Base-by-base conservation (phyloP, 2,113 vertebrate species). In the Potamarius usumacintae region DNA sequence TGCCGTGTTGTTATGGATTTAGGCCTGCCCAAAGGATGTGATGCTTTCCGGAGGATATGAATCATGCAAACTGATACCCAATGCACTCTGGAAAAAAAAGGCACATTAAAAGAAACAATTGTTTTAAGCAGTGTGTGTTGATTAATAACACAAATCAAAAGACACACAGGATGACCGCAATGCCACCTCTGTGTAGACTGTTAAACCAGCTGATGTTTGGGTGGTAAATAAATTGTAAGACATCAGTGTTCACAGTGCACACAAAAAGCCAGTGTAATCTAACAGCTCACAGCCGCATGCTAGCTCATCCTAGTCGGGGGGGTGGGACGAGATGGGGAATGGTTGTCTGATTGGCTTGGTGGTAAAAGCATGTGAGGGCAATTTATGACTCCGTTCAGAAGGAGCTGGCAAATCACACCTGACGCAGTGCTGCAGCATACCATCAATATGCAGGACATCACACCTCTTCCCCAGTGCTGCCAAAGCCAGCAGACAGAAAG, bases 391-490 rank as follows among this genome's bases (percentile, higher is more conserved):
- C 69, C 25, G 34, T 50, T 82, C 48, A 84, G 82, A 60, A 17
- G 55, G 22, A 34, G 76, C 74, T 88, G 93, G 91, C 94, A 91
- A 91, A 30, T 88, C 25, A 52, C 80, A 71, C 78, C 91, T 93
- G 93, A 93, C 81, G 92, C 92, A 91, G 85, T 92, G 90, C 90
- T 92, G 93, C 92, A 93, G 91, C 86, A 84, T 55, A 48, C 42
- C 22, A 90, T 92, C 85, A 90, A 92, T 87, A 93, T 80, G 87
- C 90, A 55, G 30, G 77, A 83, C 84, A 63, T 67, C 48, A n/a
- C 82, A 83, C 62, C 42, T 67, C 25, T 60, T 82, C 74, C 25
- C 58, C 15, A 1, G 67, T 50, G 55, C 7, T 67, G 30, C 53
- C n/a, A 17, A 65, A 50, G 34, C 67, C 8, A 53, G 25, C 42